A percentile compares a stretch with the other conserved stretches of the same genome.
phyloP scores from a whole-genome alignment of 1,140 invertebrate genomes.

The Drosophila sulfurigaster region DNA sequence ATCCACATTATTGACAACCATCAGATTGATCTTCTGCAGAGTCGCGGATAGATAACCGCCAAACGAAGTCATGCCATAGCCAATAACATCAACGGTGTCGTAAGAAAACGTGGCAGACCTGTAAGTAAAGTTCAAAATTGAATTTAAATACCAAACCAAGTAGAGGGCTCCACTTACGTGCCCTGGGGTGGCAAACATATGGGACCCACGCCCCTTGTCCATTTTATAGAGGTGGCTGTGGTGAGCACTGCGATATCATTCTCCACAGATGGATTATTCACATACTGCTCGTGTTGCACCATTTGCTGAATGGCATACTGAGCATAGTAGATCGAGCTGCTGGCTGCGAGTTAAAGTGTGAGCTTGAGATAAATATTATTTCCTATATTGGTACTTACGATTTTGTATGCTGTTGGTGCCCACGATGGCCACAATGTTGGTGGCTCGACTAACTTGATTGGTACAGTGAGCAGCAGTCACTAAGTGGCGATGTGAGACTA shows the following conservation, averaged over 20 bases:
- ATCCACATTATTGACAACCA: conserved; percentile 57
- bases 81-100: conserved; percentile 66
- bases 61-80: conserved; percentile 70
- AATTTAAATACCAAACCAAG: not conserved
- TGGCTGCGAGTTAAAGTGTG: conserved; percentile 32
- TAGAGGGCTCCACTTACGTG: conserved; percentile 50
- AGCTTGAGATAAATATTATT: not conserved
- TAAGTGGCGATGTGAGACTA: conserved; percentile 69
- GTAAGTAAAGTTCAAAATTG: not conserved
- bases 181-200: conserved; percentile 69
- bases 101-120: conserved; percentile 59
- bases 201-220: conserved; percentile 78
- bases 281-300: conserved; percentile 54
- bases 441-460: conserved; percentile 17
- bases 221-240: conserved; percentile 59
- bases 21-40: conserved; percentile 69
- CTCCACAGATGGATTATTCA: conserved; percentile 31
- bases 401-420: conserved; percentile 60
- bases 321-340: conserved; percentile 59
- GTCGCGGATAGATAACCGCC: conserved; percentile 51
- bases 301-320: conserved; percentile 62
- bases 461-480: conserved; percentile 74
- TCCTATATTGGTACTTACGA: conserved; percentile 47
- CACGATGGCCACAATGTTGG: conserved; percentile 58
- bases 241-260: conserved; percentile 74